Base-by-base conservation (phyloP, 2,113 vertebrate species). In the Falco punctatus region DNA sequence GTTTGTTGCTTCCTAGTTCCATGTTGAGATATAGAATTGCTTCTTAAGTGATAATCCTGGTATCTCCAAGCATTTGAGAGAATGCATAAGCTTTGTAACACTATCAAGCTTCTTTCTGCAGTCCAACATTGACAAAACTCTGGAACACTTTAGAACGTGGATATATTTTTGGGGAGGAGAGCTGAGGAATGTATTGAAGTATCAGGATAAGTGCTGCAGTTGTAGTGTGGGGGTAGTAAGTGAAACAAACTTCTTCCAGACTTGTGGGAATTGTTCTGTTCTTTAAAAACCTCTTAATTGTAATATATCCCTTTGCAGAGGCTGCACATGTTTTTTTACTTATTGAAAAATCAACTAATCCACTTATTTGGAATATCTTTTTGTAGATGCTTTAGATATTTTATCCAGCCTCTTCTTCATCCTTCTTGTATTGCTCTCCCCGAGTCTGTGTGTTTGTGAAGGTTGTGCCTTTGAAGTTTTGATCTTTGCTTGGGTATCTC, bases 1-100 rank as follows among this genome's bases (percentile, higher is more conserved):
- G 96, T 97, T 90, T 95, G 81, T 95, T 88, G 97, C 97, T 97
- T 96, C 91, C 95, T 58, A 90, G 94, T 92, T 90, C 95, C 95
- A 49, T 95, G 94, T 92, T 89, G 94, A 97, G 96, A 95, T 86
- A 93, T 94, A 81, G 95, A 87, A 96, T 95, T 89, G 94, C 95
- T 96, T 94, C 86, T 44, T 28, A 28, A 95, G 74, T 66, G 73
- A 91, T 74, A 91, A 91, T 80, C 92, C 95, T 35, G 64, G 73
- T 88, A 92, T 74, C 74, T 95, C 90, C 66, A 49, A 91, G 92
- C 89, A 72, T 91, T 94, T 94, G 77, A 87, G 74, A 91, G 86
- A 86, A 92, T 86, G 88, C 64, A 3, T 87, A 82, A 94, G 91
- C 92, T 96, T 83, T 88, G 84, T 70, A 54, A 79, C 87, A 82